Evolutionary conservation across 2,797 vertebrate genomes (phyloP).

Genomic region (Sebastes kiyomatsui): DNA sequence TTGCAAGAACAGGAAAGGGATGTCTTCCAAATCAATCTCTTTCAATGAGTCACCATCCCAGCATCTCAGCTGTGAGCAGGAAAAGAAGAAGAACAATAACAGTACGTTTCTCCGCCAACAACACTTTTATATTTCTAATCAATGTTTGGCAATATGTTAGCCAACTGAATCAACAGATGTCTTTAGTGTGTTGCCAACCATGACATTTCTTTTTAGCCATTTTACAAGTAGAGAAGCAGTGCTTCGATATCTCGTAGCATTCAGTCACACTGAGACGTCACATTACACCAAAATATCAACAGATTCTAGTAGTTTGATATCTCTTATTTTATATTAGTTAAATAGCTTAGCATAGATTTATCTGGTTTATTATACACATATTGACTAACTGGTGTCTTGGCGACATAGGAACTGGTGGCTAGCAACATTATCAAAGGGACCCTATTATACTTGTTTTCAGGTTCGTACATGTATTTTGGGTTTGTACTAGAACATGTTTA

Average conservation of each 20-base stretch:
- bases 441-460: too few relatives aligned
- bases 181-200: constrained; percentile 7
- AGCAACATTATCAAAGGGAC: not conserved
- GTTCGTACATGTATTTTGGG: too few relatives aligned
- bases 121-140: constrained; percentile 37
- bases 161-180: constrained; percentile 19
- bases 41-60: constrained; percentile 24
- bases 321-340: not conserved
- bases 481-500: too few relatives aligned
- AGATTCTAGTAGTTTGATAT: not conserved
- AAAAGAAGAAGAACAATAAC: not conserved
- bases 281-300: not conserved
- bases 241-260: not conserved
- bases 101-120: not conserved
- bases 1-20: not conserved
- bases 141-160: constrained; percentile 24
- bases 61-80: constrained; percentile 31
- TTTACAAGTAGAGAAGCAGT: not conserved
- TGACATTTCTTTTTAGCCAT: not conserved
- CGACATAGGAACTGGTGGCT: not conserved
- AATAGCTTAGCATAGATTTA: not conserved
- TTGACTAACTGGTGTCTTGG: not conserved
- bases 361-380: not conserved
- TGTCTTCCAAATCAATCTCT: constrained; percentile 20
- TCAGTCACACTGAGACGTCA: not conserved